A percentile compares a stretch with the other conserved stretches of the same genome.
These are phyloP conservation scores for Sternotherus odoratus DNA, from an alignment of 2,797 vertebrate species.

Conservation along the genomic window DNA sequence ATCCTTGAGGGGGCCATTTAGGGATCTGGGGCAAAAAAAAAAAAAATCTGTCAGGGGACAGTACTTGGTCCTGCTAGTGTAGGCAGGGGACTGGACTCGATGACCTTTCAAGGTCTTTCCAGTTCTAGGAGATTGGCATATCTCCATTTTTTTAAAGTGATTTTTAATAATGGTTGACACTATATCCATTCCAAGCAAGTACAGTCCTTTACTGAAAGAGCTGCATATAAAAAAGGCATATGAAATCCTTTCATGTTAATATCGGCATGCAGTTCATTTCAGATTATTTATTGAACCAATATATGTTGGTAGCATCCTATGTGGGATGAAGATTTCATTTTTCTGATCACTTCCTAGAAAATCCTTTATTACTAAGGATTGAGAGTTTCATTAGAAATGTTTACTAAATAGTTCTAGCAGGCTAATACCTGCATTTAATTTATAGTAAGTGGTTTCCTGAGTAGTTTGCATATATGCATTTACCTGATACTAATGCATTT, in stretches of 20 bases:
- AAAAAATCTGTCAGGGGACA: no score
- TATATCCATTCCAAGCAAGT: neutral
- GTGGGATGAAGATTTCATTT: neutral
- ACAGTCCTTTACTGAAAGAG: neutral
- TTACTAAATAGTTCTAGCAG: neutral
- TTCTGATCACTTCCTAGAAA: neutral
- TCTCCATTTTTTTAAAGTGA: no score
- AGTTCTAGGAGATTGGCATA: no score
- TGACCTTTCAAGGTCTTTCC: no score
- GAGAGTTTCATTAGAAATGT: neutral
- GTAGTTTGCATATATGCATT: neutral
- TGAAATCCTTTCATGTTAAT: neutral
- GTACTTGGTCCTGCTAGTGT: no score
- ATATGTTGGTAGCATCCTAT: neutral
- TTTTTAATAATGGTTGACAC: neutral
- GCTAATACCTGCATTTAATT: neutral
- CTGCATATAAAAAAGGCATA: neutral
- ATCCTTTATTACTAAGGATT: neutral
- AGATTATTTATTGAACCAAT: neutral
- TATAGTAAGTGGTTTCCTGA: neutral
- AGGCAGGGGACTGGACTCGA: no score
- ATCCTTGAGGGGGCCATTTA: no score
- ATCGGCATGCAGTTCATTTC: neutral
- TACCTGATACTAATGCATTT: neutral
- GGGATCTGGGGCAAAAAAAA: no score